Percentiles rank a stretch among this genome's conserved stretches.
phyloP scores from a whole-genome alignment of 2,797 vertebrate species.

The Amniataba percoides region DNA sequence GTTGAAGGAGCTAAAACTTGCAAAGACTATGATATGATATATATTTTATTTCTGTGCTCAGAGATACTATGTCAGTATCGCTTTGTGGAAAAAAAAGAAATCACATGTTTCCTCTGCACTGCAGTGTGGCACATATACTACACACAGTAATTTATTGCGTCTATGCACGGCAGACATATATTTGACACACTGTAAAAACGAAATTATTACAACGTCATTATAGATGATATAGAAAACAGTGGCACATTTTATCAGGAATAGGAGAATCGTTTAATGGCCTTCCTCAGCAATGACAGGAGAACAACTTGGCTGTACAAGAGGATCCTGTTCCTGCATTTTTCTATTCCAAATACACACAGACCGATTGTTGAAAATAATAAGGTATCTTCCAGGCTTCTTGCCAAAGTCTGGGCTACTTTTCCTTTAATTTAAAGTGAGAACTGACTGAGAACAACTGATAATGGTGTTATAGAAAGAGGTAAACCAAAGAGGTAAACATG shows the following conservation, averaged over 20 bases:
- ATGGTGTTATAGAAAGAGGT: not conserved
- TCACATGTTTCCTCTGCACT: not conserved
- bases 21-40: not conserved
- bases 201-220: not conserved
- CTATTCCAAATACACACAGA: constrained; percentile 1
- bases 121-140: not conserved
- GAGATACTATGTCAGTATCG: too few species aligned
- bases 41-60: not conserved
- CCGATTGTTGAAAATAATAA: not conserved
- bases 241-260: not conserved
- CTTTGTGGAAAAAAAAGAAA: not conserved
- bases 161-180: too few species aligned
- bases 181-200: too few species aligned
- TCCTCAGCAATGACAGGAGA: not conserved
- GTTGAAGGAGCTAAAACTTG: not conserved
- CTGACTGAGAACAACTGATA: not conserved
- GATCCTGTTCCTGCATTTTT: not conserved
- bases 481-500: not conserved
- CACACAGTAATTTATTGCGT: not conserved
- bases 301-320: not conserved
- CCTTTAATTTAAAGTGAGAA: not conserved
- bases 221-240: not conserved
- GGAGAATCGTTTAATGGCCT: not conserved
- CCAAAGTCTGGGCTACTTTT: not conserved
- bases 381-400: not conserved